phyloP scores from a whole-genome alignment of 2,888 invertebrate genomes.

The Pandemis cinnamomeana region DNA sequence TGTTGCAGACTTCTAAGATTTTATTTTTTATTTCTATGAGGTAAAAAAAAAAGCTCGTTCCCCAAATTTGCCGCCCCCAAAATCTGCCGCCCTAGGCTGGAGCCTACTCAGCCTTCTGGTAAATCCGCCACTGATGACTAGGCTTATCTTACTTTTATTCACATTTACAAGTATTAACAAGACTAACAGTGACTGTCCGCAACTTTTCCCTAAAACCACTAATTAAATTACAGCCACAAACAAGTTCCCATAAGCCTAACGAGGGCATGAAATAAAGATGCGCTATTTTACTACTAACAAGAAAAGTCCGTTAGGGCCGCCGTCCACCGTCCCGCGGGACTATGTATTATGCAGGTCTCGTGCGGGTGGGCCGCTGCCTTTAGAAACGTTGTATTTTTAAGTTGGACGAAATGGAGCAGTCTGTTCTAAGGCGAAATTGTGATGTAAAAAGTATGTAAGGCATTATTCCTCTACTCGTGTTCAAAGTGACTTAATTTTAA shows the following conservation, averaged over 20 bases:
- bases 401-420: not conserved
- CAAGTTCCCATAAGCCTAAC: conserved; percentile 30
- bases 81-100: no score
- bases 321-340: conserved; percentile 53
- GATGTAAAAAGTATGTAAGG: not conserved
- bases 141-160: no score
- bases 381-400: conserved; percentile 1
- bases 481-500: no score
- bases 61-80: no score
- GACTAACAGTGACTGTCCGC: not conserved
- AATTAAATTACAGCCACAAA: conserved; percentile 8
- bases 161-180: no score
- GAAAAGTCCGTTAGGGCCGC: conserved; percentile 63
- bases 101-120: no score
- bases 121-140: no score
- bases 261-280: conserved; percentile 52
- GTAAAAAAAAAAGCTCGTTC: no score
- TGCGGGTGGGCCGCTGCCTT: not conserved
- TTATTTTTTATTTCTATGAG: no score
- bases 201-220: not conserved
- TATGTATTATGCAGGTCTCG: conserved; percentile 43
- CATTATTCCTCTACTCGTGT: no score
- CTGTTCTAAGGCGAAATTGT: not conserved
- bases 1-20: no score
- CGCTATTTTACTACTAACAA: conserved; percentile 63